Base-by-base conservation (phyloP, 2,113 vertebrate species). In the Sprattus sprattus region DNA sequence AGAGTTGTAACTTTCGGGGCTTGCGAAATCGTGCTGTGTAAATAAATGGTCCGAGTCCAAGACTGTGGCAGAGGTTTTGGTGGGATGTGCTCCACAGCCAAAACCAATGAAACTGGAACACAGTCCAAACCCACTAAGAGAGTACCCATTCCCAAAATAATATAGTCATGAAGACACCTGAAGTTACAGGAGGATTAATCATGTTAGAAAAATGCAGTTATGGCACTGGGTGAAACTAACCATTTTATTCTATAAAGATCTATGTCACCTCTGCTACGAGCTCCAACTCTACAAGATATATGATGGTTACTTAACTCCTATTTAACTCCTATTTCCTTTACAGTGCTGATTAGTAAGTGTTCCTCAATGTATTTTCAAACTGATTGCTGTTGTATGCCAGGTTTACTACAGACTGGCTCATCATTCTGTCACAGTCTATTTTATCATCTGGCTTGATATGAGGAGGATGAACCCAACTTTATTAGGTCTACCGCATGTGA, bases 71-170 rank as follows among this genome's bases (percentile, higher is more conserved):
- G 83, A 89, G 82, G 82, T 39, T 39, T 39, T 39, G 39, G 39
- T 39, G 2, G 39, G 39, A 39, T 2, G 2, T 49, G 60, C 85
- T 82, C 88, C 81, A 90, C 60, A 83, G 90, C 91, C 89, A 90
- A 91, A 86, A 83, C 85, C 91, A 91, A 89, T 89, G 87, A 39
- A 82, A 82, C 88, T 89, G 89, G 89, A 85, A 71, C 3, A 32
- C 64, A 8, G 10, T 71, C 64, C 10, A 71, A 81, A 52, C 44
- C 49, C 54, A 47, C 50, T 75, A 50, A 85, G 84, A 83, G 57
- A 86, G 82, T 81, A 83, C 86, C 87, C 83, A 83, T 50, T 88
- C 83, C 87, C 88, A 89, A 88, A 89, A 81, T 85, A 86, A 90
- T 90, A 84, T 75, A 84, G 82, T 81, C 22, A 25, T 88, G 89